phyloP scores from a whole-genome alignment of 2,888 invertebrate species.

The Drosophila sordidapex region DNA sequence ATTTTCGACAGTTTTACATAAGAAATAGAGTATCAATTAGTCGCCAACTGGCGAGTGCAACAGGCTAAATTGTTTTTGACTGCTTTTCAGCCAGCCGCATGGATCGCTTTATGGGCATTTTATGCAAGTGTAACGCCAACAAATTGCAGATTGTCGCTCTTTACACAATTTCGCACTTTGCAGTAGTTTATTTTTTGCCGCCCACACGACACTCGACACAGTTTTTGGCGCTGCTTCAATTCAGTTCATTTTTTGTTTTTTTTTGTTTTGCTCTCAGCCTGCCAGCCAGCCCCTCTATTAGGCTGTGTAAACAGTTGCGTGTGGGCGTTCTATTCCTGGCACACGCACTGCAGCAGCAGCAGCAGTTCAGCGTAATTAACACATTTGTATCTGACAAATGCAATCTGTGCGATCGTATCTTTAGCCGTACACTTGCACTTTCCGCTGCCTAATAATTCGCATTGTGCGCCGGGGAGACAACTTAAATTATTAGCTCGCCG shows the following conservation, averaged over 20 bases:
- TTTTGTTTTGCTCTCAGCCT: not conserved
- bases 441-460: conserved; percentile 42
- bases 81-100: not conserved
- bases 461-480: conserved; percentile 51
- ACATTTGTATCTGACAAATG: conserved; percentile 81
- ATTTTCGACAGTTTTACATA: not conserved
- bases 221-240: conserved; percentile 50
- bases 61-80: not conserved
- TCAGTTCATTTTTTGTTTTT: conserved; percentile 17
- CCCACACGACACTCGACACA: conserved; percentile 74
- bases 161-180: conserved; percentile 76
- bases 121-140: conserved; percentile 40
- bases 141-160: conserved; percentile 67
- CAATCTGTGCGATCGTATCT: conserved; percentile 68
- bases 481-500: conserved; percentile 49
- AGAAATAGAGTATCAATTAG: not conserved
- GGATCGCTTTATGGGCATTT: conserved; percentile 7
- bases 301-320: conserved; percentile 63
- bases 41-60: not conserved
- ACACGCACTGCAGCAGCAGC: conserved; percentile 57
- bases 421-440: conserved; percentile 44
- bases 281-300: not conserved
- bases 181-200: conserved; percentile 36
- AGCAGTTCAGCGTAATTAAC: conserved; percentile 68
- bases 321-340: conserved; percentile 81